Percentiles rank a stretch among this genome's conserved stretches.
Conservation (phyloP, 1,140 invertebrate genomes). For the Zaprionus vittiger region DNA sequence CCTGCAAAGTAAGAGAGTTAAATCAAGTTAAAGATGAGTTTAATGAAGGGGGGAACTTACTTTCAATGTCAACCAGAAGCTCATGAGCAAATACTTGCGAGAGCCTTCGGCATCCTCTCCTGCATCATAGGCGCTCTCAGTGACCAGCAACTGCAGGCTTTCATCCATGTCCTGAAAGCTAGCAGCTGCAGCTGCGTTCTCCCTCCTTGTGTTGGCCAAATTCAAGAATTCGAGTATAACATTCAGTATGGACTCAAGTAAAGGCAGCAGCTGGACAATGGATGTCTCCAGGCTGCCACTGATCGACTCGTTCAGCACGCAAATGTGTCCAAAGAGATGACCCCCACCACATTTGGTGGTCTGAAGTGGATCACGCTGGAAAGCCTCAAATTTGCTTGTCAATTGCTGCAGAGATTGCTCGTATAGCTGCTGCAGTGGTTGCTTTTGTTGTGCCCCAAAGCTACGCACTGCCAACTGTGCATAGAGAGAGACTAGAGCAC, state of each 20-base stretch:
- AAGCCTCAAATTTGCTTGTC: slow-evolving; percentile 16
- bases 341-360: slow-evolving; percentile 41
- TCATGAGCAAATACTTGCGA: slow-evolving; percentile 89
- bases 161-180: slow-evolving; percentile 87
- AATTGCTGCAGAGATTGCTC: slow-evolving; percentile 31
- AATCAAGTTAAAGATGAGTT: not conserved
- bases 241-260: slow-evolving; percentile 54
- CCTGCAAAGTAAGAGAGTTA: slow-evolving; percentile 27
- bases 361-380: slow-evolving; percentile 51
- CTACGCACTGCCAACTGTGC: slow-evolving; percentile 54
- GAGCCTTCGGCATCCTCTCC: slow-evolving; percentile 82
- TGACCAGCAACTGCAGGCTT: slow-evolving; percentile 85
- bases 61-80: slow-evolving; percentile 92
- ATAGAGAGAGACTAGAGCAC: slow-evolving; percentile 56
- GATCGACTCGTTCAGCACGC: slow-evolving; percentile 57
- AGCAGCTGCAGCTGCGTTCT: slow-evolving; percentile 70
- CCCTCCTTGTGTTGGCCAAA: slow-evolving; percentile 44
- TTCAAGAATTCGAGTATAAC: slow-evolving; percentile 67
- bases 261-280: slow-evolving; percentile 35
- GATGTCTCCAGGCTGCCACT: not conserved
- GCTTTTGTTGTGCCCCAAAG: not conserved
- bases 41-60: slow-evolving; percentile 80
- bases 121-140: slow-evolving; percentile 71
- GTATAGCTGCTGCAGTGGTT: slow-evolving; percentile 23
- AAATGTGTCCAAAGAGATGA: slow-evolving; percentile 71